Base-by-base conservation (phyloP, 2,113 vertebrate genomes). In the Pterocles gutturalis region DNA sequence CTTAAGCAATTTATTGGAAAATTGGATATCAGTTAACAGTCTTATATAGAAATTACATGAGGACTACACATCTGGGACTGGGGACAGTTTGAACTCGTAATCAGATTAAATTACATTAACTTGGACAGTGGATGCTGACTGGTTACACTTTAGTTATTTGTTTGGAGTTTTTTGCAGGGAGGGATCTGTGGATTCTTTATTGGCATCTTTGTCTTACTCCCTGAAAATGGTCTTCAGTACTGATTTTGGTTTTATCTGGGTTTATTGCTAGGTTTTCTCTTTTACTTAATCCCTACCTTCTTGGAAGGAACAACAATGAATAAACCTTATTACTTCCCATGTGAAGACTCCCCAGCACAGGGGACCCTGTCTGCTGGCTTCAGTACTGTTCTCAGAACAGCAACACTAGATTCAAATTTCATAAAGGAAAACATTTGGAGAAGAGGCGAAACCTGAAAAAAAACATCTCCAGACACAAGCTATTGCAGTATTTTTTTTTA, bases 1-100 rank as follows among this genome's bases (percentile, higher is more conserved):
- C 80, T 89, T 96, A 97, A 96, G 93, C 60, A 91, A 94, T 90
- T 95, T 89, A 95, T 95, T 92, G 64, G 93, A 97, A 95, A 97
- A 97, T 94, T 91, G 96, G 96, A 96, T 97, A 86, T 83, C 72
- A 75, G 33, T 83, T 97, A 96, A 82, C 95, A 83, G 71, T 31
- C 76, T 92, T 96, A 92, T 78, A 60, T 70, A 93, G 69, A 86
- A 91, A 93, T 89, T 3, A 55, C 87, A 75, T 66, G 83, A 83
- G 66, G 66, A 70, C 49, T 86, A 31, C 43, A 41, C 69, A 78
- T 91, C 96, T 94, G 54, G 16, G 21, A 12, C 45, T 85, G 36
- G 11, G 38, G 12, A 34, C 78, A 66, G 36, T 94, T 91, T 94
- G 66, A 80, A 94, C 31, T 26, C 15, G 3, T 95, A 96, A 95